Evolutionary conservation across 1,140 invertebrate species (phyloP), one percentile per base, ranked within the genome.

Genomic region (Caligus rogercresseyi): DNA sequence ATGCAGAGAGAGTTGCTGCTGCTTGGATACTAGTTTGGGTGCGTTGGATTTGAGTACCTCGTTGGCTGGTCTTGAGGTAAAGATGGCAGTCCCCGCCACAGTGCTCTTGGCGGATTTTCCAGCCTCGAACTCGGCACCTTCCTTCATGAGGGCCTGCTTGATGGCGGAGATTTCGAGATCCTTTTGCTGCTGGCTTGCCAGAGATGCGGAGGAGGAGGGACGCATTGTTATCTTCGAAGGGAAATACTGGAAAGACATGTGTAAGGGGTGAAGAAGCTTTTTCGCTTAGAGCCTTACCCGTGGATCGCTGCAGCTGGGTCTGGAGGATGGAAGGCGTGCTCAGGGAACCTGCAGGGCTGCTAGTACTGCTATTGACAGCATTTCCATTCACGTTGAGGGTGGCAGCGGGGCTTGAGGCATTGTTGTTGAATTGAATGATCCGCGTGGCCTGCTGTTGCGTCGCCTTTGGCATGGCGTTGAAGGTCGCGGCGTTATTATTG

Each of bases 91-190:
- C 15, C 15, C 24, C 18, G n/a, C 24, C n/a, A 21, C 24, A 23
- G 54, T 21, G 11, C 16, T 25, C 53, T 16, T 19, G 24, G 24
- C 18, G 15, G 16, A 26, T 18, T 43, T 60, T 3, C 43, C 24
- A 15, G 26, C 57, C 25, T 60, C 57, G 19, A 60, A 60, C 24
- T 60, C 20, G 51, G 24, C 57, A 60, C 14, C 15, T 7, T 60
- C 57, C 4, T 60, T 60, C 57, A 60, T 60, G 2, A 60, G 57
- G 4, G 57, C 21, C 20, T 60, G 57, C 57, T 25, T 60, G 18
- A 60, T 60, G 15, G 57, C 57, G 21, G 57, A 60, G 25, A 60
- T 60, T n/a, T 21, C 57, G 16, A 26, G 14, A 18, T 60, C 57
- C 26, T 60, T 21, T 21, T 26, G 31, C n/a, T 43, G 31, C 31